Evolutionary conservation across 2,797 vertebrate genomes (phyloP), one percentile per base, ranked within the genome.

Genomic region (Lophotriccus pileatus): DNA sequence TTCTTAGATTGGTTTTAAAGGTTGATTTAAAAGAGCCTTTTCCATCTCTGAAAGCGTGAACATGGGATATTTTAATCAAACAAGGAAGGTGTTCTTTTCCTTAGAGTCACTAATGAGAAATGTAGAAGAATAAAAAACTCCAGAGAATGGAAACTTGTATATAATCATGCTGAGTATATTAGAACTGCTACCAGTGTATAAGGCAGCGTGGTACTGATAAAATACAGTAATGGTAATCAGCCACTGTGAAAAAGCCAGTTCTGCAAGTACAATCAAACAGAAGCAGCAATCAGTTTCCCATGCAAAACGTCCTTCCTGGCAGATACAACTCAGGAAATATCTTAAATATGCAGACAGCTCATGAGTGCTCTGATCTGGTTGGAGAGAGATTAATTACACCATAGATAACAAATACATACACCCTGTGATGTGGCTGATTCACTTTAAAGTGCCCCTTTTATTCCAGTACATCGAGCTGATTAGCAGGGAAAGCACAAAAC

Each of bases 281-380:
- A 73, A 79, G 43, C 6, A 72, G 55, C 62, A 89, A 79, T 39
- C 75, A 13, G 20, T 53, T 95, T 75, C 59, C 63, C 80, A 44
- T 36, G 83, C 53, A 97, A 84, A 59, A 59, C 1, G 1, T 87
- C 53, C 60, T 80, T 55, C 46, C 44, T 58, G 52, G 68, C 60
- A 90, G 77, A 85, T 32, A 47, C 14, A 81, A 58, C 44, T 24
- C 72, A 77, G 44, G 64, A 77, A 94, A 90, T 87, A 90, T 62
- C 80, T 68, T 36, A 59, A 78, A 85, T 36, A 84, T 70, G 37
- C 87, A 93, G 55, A 56, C 34, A 64, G 52, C 77, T 95, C 81
- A 44, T 1, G 2, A 58, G 46, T 59, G 60, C 49, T 86, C 74
- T 89, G 56, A 70, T 67, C 62, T 81, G n/a, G 13, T 68, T 87